A percentile compares a stretch with the other conserved stretches of the same genome.
These are phyloP conservation scores for Metridium senile DNA, from an alignment of 92 coral and sea anemone species.

Conservation along the genomic window DNA sequence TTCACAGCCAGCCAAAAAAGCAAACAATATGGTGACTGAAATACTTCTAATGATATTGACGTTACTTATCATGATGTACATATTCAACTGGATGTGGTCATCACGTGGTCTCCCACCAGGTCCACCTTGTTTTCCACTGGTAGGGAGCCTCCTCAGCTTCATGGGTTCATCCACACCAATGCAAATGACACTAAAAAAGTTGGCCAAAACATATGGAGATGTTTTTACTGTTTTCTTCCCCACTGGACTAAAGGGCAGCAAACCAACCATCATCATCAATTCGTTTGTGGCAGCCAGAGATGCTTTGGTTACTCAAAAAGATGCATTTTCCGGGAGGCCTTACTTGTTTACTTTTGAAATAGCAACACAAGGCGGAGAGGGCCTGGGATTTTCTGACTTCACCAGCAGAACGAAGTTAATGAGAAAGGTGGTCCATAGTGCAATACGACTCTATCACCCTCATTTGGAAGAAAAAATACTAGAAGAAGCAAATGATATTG, in stretches of 20 bases:
- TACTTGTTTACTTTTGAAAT: conserved; percentile 46
- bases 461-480: conserved; percentile 51
- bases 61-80: conserved; percentile 1
- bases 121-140: conserved; percentile 73
- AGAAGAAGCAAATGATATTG: conserved; percentile 60
- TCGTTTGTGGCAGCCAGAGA: conserved; percentile 69
- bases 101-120: conserved; percentile 80
- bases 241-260: conserved; percentile 3
- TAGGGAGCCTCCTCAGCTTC: conserved; percentile 72
- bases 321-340: conserved; percentile 80
- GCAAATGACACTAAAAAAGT: conserved; percentile 56
- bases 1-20: neutral
- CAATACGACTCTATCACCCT: conserved; percentile 66
- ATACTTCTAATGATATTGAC: conserved; percentile 14
- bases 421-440: conserved; percentile 64
- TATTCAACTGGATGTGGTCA: conserved; percentile 22
- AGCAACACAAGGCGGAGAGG: conserved; percentile 52
- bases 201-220: conserved; percentile 68
- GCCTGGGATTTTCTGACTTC: conserved; percentile 65
- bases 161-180: conserved; percentile 41
- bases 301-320: conserved; percentile 65
- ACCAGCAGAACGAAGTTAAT: conserved; percentile 37
- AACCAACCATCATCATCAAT: conserved; percentile 64
- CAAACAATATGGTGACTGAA: conserved; percentile 29
- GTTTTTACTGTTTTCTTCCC: conserved; percentile 67